Evolutionary conservation across 2,797 vertebrate genomes (phyloP), one percentile per base, ranked within the genome.

Genomic region (Poliocrania exsul): DNA sequence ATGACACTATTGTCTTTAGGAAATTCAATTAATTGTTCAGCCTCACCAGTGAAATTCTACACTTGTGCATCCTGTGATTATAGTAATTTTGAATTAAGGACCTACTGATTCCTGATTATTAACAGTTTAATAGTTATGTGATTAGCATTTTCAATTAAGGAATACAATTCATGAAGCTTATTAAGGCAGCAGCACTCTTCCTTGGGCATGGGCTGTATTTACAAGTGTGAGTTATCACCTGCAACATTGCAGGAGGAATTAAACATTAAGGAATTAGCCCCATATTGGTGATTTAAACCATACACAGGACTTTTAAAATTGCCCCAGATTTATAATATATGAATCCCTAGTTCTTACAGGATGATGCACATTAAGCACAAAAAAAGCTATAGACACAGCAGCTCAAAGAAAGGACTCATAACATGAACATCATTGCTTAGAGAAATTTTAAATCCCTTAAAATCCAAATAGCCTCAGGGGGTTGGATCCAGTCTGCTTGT

Each of bases 1-100:
- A 82, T 67, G 78, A 94, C 62, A 61, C 24, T 82, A 91, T 95
- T 90, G 74, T 73, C 78, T 90, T 92, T 70, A 64, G 47, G 93
- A 97, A 97, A 96, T 92, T 92, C 96, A 93, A 96, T 93, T 94
- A 96, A 92, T 93, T 95, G 84, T 84, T 92, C 60, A 91, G 24
- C 37, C 86, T 82, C 70, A 91, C 85, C 84, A 88, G 50, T 78
- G 85, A 96, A 97, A 96, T 89, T 92, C 95, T 86, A 57, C 42
- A 84, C 11, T 35, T 90, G 50, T 88, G 78, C 66, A 88, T 91
- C 71, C 74, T 92, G 12, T 81, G 86, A 96, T 95, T 95, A 95
- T 79, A 95, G 47, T 67, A 93, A 93, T 94, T 95, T 96, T 42
- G 88, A 93, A 97, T 94, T 96, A 96, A 96, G 93, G 80, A 64